A percentile compares a stretch with the other conserved stretches of the same genome.
Conservation (phyloP, 2,888 invertebrate genomes). For the Chymomyza procnemis region DNA sequence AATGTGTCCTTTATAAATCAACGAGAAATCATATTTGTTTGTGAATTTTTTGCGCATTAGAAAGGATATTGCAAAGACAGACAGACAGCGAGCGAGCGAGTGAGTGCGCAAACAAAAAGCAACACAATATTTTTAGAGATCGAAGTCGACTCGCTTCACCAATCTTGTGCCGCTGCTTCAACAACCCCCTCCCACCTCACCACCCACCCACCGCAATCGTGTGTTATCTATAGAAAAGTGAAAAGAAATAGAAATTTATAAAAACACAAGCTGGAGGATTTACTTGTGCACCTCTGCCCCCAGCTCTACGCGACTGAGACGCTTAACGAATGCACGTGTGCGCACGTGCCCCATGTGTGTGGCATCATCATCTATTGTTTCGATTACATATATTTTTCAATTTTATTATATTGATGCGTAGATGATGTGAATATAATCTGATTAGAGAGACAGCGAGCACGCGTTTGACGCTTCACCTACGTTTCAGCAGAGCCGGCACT, state of each 20-base stretch:
- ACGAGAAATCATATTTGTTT: conserved; percentile 63
- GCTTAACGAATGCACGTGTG: not conserved
- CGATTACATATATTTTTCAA: conserved; percentile 38
- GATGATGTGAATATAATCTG: conserved; percentile 55
- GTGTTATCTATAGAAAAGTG: not conserved
- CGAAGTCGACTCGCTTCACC: no score
- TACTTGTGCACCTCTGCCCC: conserved; percentile 22
- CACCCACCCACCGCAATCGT: not conserved
- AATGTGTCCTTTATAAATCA: conserved; percentile 64
- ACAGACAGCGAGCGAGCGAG: no score
- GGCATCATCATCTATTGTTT: conserved; percentile 27
- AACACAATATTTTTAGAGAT: conserved; percentile 34
- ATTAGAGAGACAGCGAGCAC: conserved; percentile 23
- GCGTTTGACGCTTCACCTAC: not conserved
- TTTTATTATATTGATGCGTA: conserved; percentile 42
- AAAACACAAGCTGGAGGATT: not conserved
- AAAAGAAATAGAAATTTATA: not conserved
- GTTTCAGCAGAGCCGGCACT: not conserved
- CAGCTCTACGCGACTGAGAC: not conserved
- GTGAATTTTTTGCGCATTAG: conserved; percentile 60
- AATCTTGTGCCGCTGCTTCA: no score
- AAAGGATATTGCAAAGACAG: conserved; percentile 49
- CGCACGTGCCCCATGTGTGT: conserved; percentile 3
- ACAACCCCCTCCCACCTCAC: not conserved
- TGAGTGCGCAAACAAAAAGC: conserved; percentile 22